Conservation (phyloP, 2,797 vertebrate species). For the Enoplosus armatus region DNA sequence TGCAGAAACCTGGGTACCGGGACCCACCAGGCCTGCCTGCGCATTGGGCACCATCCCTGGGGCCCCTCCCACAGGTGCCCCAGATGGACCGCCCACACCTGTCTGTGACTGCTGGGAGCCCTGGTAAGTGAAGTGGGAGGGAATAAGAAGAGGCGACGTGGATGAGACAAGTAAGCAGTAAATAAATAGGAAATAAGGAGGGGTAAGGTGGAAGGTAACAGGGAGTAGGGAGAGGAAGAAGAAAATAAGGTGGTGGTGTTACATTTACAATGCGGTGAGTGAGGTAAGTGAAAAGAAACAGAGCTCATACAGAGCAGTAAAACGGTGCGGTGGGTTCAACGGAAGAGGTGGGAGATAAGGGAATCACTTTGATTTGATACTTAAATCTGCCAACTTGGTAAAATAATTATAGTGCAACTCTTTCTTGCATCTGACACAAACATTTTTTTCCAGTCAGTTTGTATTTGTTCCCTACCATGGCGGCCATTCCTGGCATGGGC, state of each 20-base stretch:
- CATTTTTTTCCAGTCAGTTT: background rate
- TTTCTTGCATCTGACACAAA: background rate
- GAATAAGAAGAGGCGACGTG: background rate
- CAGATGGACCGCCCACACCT: slow-evolving; percentile 79
- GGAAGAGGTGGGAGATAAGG: background rate
- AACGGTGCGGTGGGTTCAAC: background rate
- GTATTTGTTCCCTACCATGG: slow-evolving; percentile 87
- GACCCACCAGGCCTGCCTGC: slow-evolving; percentile 85
- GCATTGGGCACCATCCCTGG: slow-evolving; percentile 79
- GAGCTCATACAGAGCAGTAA: background rate
- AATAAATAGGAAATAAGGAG: background rate
- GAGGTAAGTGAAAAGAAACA: background rate
- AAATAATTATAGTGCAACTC: background rate
- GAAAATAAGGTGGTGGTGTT: background rate
- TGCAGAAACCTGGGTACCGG: slow-evolving; percentile 85
- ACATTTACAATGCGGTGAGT: background rate
- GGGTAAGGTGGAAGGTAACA: background rate
- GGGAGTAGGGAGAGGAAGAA: background rate
- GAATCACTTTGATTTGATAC: background rate
- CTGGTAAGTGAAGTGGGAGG: slow-evolving; percentile 67
- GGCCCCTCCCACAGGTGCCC: slow-evolving; percentile 74
- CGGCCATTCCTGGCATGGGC: slow-evolving; percentile 91
- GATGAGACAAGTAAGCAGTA: background rate
- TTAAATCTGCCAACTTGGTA: background rate
- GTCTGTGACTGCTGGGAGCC: slow-evolving; percentile 90